Evolutionary conservation across 2,888 invertebrate genomes (phyloP).

Genomic region (Tortrix viridana): DNA sequence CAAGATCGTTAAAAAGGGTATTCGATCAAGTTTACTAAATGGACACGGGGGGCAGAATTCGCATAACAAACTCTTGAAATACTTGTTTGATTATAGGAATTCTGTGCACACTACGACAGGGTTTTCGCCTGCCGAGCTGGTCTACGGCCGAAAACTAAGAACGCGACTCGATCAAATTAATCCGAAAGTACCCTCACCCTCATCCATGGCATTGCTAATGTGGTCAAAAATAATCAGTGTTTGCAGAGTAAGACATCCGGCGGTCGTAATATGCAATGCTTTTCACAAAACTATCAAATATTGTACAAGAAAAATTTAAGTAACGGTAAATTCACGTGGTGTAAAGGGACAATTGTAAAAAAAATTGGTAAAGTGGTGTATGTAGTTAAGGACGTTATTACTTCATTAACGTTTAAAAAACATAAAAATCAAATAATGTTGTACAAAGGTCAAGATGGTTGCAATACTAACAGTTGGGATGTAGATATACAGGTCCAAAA

Average conservation of each 20-base stretch:
- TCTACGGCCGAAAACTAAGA: constrained; percentile 15
- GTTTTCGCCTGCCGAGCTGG: constrained; percentile 23
- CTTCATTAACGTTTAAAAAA: neutral
- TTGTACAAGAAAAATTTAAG: neutral
- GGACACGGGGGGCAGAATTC: neutral
- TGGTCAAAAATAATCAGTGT: neutral
- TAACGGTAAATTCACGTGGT: neutral
- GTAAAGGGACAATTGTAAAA: neutral
- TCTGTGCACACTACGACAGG: constrained; percentile 16
- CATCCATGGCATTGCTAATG: no score
- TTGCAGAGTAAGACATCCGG: constrained; percentile 12
- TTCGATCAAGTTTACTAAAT: constrained; percentile 5
- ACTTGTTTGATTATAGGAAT: constrained; percentile 21
- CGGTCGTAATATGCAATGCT: neutral
- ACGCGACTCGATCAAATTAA: constrained; percentile 9
- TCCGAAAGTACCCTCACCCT: neutral
- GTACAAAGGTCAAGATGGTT: neutral
- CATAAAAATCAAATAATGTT: constrained; percentile 9
- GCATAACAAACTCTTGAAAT: constrained; percentile 7
- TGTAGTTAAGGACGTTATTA: neutral
- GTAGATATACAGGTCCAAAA: no score
- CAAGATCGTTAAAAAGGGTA: constrained; percentile 25
- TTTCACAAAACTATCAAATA: neutral
- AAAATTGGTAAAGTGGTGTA: constrained; percentile 7
- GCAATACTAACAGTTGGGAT: no score